Evolutionary conservation across 2,888 invertebrate genomes (phyloP), one percentile per base, ranked within the genome.

Genomic region (Thymelicus lineola): DNA sequence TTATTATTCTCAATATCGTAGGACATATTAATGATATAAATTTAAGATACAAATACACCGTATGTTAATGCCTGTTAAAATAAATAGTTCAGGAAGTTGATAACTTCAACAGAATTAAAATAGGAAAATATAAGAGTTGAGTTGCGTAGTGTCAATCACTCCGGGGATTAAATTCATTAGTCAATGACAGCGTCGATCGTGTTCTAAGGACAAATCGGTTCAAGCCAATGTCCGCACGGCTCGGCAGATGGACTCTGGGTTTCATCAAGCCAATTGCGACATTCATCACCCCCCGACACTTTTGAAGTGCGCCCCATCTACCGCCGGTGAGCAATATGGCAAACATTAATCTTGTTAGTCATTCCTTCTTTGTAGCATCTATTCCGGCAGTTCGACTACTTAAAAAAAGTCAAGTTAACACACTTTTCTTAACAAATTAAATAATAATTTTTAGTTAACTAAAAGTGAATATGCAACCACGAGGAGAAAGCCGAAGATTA

Each of bases 291-390:
- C 82, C 84, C 80, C 79, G 76, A 77, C 65, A 65, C 70, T 70
- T 89, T 89, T 90, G 91, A 91, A 86, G 87, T 87, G 81, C 76
- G 79, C 82, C 83, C 80, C 80, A 78, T 77, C 57, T 72, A 76
- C 79, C 73, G 77, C 75, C 80, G 78, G 80, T 85, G 85, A 84
- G 85, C 87, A 81, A 81, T 77, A 79, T 75, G 73, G 75, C 75
- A 74, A 81, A 82, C 82, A 88, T 91, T 84, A 86, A 88, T 90
- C 90, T 88, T 90, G 89, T 88, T 90, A 85, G 76, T 79, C 77
- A 83, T 83, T 82, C 81, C 77, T 28, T 81, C 78, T 82, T 83
- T 77, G 82, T 79, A 82, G 80, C 81, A 75, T 80, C 75, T 82
- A 77, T 85, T 4, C 12, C 5, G 48, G n/a, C 15, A 53, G 3